These are phyloP conservation scores for Oreochromis spilurus DNA, from an alignment of 2,113 vertebrate species.

Conservation along the genomic window DNA sequence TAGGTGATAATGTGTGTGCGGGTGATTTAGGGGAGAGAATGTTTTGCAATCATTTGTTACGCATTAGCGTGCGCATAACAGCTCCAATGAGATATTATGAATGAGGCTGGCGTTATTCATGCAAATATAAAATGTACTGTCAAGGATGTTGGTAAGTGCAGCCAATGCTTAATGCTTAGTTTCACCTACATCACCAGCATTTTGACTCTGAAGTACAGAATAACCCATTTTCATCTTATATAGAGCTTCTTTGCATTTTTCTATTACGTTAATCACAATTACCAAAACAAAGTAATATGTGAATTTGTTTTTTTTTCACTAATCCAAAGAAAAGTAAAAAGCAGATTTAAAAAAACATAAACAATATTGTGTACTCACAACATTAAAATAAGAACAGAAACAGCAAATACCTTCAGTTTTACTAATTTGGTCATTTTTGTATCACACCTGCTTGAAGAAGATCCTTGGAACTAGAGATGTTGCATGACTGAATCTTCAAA, in stretches of 20 bases:
- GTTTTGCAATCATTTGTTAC: not conserved
- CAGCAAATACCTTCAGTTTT: not conserved
- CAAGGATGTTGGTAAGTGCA: not conserved
- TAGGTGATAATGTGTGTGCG: not conserved
- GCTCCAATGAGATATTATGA: not conserved
- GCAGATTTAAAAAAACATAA: not conserved
- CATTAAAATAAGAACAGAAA: not conserved
- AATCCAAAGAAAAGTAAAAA: not conserved
- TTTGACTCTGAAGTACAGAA: not conserved
- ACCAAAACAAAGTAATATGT: not conserved
- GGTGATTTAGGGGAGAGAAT: slow-evolving; percentile 12
- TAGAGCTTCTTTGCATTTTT: not conserved
- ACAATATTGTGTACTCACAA: not conserved
- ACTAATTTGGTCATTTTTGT: not conserved
- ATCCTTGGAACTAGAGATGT: not conserved
- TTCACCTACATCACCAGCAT: not conserved
- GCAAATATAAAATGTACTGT: not conserved
- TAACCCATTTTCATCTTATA: not conserved
- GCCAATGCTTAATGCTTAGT: not conserved
- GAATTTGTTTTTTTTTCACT: not conserved
- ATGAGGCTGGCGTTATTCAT: not conserved
- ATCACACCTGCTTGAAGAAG: not conserved
- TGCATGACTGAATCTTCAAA: not conserved
- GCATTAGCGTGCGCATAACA: not conserved
- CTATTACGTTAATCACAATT: not conserved